Conservation (phyloP, 2,797 vertebrate species). For the Chaunax sp. region DNA sequence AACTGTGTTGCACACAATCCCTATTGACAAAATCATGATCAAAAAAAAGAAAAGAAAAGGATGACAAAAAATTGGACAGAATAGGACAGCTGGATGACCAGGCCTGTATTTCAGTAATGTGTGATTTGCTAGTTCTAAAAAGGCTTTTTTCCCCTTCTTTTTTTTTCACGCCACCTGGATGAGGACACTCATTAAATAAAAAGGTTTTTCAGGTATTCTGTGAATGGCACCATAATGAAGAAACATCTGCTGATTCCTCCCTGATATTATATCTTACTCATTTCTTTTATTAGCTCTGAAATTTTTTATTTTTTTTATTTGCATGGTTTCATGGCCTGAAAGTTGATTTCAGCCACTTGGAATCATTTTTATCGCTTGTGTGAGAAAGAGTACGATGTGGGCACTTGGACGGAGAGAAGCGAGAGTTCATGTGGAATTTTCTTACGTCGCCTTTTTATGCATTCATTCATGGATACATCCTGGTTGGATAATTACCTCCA, state of each 20-base stretch:
- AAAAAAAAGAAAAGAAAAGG: background rate
- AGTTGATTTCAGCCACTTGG: background rate
- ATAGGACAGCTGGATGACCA: conserved; percentile 14
- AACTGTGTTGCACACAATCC: conserved; percentile 20
- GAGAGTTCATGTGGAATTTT: too few relatives aligned
- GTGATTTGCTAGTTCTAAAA: conserved; percentile 3
- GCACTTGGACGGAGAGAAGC: too few relatives aligned
- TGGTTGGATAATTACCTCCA: too few relatives aligned
- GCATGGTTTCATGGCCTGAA: background rate
- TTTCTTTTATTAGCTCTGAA: conserved; percentile 14
- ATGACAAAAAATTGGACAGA: background rate
- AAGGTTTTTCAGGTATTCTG: conserved; percentile 14
- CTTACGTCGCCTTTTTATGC: too few relatives aligned
- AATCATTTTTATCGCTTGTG: background rate
- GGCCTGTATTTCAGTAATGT: conserved; percentile 10
- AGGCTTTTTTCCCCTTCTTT: conserved; percentile 12
- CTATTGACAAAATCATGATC: conserved; percentile 20
- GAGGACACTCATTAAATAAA: background rate
- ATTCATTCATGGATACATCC: too few relatives aligned
- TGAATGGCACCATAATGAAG: conserved; percentile 12
- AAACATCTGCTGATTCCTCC: conserved; percentile 22
- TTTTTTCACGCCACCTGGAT: background rate
- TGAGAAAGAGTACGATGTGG: too few relatives aligned
- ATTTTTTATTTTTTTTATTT: background rate
- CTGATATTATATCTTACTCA: conserved; percentile 4